phyloP scores from a whole-genome alignment of 2,113 vertebrate genomes.

The Murina feae region DNA sequence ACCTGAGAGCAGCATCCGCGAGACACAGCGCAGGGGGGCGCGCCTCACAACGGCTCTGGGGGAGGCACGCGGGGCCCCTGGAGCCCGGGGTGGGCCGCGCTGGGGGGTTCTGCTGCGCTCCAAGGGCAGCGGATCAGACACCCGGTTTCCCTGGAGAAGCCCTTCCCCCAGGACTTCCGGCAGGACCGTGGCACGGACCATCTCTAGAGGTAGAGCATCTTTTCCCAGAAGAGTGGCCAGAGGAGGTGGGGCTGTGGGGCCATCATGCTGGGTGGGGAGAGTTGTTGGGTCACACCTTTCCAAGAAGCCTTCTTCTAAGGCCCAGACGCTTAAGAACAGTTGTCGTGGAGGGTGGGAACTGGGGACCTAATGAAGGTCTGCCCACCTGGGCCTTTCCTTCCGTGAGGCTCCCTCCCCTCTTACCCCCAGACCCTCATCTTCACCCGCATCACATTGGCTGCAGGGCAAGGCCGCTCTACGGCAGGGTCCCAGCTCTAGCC shows the following conservation, averaged over 20 bases:
- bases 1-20: background rate
- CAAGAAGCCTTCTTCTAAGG: background rate
- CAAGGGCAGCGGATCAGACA: rapidly evolving
- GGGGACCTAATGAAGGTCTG: background rate
- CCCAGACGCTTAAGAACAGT: background rate
- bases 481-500: background rate
- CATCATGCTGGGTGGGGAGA: too few species aligned
- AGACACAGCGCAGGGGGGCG: background rate
- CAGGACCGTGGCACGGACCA: background rate
- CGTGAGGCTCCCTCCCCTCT: background rate
- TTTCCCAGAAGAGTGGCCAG: background rate
- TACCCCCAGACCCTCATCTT: background rate
- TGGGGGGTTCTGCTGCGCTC: rapidly evolving
- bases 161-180: background rate
- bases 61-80: rapidly evolving
- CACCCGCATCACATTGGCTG: too few species aligned
- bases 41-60: background rate
- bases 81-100: background rate
- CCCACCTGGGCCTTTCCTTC: background rate
- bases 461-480: background rate
- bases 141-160: background rate
- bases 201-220: background rate
- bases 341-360: background rate
- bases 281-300: background rate
- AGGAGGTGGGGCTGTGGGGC: background rate